phyloP scores from a whole-genome alignment of 2,888 invertebrate genomes.

The Aporophyla lueneburgensis region DNA sequence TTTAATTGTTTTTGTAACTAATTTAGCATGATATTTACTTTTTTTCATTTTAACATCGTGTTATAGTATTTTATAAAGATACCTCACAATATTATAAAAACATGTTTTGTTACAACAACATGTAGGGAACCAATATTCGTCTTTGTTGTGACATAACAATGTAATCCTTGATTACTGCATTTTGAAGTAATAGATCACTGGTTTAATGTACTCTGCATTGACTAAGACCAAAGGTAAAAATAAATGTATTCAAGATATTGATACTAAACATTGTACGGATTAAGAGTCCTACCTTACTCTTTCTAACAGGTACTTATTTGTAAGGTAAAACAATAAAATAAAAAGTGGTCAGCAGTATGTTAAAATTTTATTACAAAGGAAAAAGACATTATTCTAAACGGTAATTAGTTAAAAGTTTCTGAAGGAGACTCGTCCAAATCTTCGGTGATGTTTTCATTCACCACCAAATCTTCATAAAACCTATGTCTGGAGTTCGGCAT shows the following conservation, averaged over 20 bases:
- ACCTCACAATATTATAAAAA: too few species aligned
- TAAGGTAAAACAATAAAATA: not conserved
- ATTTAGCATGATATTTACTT: too few species aligned
- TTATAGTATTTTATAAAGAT: too few species aligned
- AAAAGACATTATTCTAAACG: not conserved
- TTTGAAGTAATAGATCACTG: too few species aligned
- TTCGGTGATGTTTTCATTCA: slow-evolving; percentile 15
- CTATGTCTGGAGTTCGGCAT: slow-evolving; percentile 19
- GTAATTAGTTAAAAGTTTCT: not conserved
- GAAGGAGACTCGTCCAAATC: slow-evolving; percentile 12
- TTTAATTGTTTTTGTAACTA: too few species aligned
- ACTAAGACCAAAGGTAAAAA: not conserved
- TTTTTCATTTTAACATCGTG: too few species aligned
- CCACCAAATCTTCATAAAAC: slow-evolving; percentile 16
- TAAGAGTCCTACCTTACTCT: not conserved
- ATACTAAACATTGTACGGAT: too few species aligned
- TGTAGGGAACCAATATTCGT: too few species aligned
- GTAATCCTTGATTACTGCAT: too few species aligned
- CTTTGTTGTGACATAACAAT: too few species aligned
- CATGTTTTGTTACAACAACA: too few species aligned
- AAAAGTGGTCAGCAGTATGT: not conserved
- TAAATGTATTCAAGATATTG: not conserved
- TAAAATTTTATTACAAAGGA: not conserved
- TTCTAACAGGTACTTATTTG: not conserved
- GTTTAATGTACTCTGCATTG: too few species aligned